Evolutionary conservation across 2,888 invertebrate species (phyloP), one percentile per base, ranked within the genome.

Genomic region (Merodon equestris): DNA sequence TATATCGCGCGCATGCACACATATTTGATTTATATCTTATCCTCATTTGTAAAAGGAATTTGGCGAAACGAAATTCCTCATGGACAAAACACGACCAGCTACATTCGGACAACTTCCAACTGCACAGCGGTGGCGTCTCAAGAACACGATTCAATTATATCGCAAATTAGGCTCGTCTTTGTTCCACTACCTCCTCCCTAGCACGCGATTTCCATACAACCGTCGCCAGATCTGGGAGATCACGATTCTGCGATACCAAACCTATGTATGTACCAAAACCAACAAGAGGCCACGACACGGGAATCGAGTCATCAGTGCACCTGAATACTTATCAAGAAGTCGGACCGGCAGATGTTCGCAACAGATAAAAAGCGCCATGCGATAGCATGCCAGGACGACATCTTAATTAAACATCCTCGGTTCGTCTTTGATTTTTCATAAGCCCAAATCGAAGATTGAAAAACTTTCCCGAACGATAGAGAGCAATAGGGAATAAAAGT

Each of bases 391-490:
- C 13, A 17, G 42, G 10, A 34, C 42, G 67, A 74, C 56, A 51
- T 61, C 70, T 77, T 72, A 77, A 73, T 77, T 77, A 77, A 73
- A 67, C 53, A 13, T 17, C 54, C 19, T 48, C n/a, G 44, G 47
- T 40, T 45, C 17, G 45, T 50, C 38, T 53, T 72, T 77, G 53
- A 63, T 53, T 72, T 61, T 18, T 57, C 73, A 63, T 61, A 66
- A 76, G 19, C 64, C 51, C 54, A 5, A 76, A 58, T 73, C 67
- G 77, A 77, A 77, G 73, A 77, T 77, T 77, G 77, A 77, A 77
- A 77, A 77, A 77, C 50, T 77, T 77, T 61, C 51, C 57, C 13
- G 45, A 27, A 17, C 10, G 18, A 61, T 10, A 10, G 18, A 14
- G 15, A n/a, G 4, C 7, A 45, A 44, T 34, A 53, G n/a, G n/a